These are phyloP conservation scores for Nomada ferruginata DNA, from an alignment of 2,888 invertebrate genomes.

Conservation along the genomic window DNA sequence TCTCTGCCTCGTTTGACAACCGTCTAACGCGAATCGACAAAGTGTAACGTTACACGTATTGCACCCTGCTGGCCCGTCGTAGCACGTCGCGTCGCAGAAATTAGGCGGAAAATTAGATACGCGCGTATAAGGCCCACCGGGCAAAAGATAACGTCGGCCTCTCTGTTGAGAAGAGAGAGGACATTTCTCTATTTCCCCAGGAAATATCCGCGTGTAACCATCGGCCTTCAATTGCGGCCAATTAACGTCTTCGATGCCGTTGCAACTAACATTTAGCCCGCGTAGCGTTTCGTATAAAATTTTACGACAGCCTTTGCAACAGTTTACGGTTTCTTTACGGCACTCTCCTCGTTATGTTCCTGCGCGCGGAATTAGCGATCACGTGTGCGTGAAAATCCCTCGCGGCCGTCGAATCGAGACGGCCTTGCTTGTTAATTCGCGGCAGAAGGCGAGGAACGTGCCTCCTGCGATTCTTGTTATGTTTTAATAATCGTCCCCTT, in stretches of 20 bases:
- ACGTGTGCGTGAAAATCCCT: conserved; percentile 59
- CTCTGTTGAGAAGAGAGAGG: not conserved
- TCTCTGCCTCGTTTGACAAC: conserved; percentile 18
- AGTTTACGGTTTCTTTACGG: conserved; percentile 22
- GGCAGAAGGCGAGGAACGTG: conserved; percentile 50
- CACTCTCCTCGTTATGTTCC: not conserved
- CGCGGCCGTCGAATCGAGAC: conserved; percentile 11
- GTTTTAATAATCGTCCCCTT: conserved; percentile 32
- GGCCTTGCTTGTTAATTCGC: conserved; percentile 7
- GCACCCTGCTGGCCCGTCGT: too few species aligned
- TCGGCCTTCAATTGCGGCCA: conserved; percentile 11
- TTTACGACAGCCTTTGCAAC: conserved; percentile 27
- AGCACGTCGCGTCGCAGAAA: not conserved
- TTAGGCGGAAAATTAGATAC: conserved; percentile 13
- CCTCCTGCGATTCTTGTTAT: not conserved
- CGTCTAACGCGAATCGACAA: not conserved
- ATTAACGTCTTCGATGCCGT: conserved; percentile 1
- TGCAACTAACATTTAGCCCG: not conserved
- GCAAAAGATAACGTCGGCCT: not conserved
- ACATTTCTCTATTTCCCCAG: too few species aligned
- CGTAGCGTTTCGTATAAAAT: not conserved
- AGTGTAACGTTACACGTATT: not conserved
- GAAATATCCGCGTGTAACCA: not conserved
- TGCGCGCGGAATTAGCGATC: conserved; percentile 41
- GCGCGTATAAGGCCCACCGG: not conserved